phyloP scores from a whole-genome alignment of 2,797 vertebrate genomes.

The Poeciliopsis gracilis region DNA sequence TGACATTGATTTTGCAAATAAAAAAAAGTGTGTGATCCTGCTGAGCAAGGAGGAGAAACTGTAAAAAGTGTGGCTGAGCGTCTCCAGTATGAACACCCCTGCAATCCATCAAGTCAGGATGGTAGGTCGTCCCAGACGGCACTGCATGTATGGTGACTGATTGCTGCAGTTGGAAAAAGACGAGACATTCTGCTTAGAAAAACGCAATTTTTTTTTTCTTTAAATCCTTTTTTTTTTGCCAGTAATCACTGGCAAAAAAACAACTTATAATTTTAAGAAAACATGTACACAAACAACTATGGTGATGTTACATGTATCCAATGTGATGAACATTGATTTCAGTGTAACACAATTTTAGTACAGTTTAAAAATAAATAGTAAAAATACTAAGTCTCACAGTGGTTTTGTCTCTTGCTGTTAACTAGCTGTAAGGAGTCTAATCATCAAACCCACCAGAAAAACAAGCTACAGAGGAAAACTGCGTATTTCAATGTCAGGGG shows the following conservation, averaged over 20 bases:
- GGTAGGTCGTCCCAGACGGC: background rate
- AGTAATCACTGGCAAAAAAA: background rate
- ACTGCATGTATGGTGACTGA: constrained; percentile 2
- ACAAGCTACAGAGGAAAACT: background rate
- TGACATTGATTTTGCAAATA: background rate
- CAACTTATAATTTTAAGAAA: background rate
- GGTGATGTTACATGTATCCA: background rate
- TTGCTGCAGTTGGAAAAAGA: constrained; percentile 1
- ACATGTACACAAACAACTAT: background rate
- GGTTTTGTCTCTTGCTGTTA: background rate
- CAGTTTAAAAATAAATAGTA: background rate
- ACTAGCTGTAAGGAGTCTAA: background rate
- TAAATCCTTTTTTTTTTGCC: background rate
- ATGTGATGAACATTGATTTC: background rate
- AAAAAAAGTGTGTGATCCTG: background rate
- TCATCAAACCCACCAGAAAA: background rate
- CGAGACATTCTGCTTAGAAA: background rate
- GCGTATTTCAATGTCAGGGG: background rate
- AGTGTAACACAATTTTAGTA: background rate
- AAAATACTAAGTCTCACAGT: background rate
- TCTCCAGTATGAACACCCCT: background rate
- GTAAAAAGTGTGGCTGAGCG: background rate
- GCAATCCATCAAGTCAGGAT: constrained; percentile 8
- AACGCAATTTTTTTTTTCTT: background rate
- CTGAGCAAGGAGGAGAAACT: background rate